Evolutionary conservation across 2,113 vertebrate genomes (phyloP).

Genomic region (Solenodon paradoxus): DNA sequence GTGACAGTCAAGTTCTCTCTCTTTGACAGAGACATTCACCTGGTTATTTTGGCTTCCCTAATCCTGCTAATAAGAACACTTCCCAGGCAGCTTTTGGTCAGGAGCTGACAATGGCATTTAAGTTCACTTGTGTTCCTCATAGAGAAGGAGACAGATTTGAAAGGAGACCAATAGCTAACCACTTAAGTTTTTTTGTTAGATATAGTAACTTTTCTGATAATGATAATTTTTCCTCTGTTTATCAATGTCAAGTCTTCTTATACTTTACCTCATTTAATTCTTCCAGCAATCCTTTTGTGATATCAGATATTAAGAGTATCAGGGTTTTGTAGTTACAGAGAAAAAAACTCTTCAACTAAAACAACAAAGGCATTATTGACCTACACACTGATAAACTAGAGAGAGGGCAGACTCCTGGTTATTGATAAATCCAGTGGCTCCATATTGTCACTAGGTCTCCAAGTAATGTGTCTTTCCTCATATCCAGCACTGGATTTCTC

Average conservation of each 20-base stretch:
- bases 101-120: background rate
- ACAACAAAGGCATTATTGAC: background rate
- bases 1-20: background rate
- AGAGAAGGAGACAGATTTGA: background rate
- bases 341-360: background rate
- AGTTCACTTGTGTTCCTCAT: background rate
- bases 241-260: background rate
- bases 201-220: background rate
- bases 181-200: background rate
- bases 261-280: background rate
- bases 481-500: background rate
- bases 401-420: background rate
- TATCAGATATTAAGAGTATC: background rate
- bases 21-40: background rate
- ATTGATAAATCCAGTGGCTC: background rate
- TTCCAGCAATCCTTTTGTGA: background rate
- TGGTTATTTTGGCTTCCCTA: conserved; percentile 17
- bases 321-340: background rate
- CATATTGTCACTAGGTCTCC: background rate
- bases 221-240: background rate
- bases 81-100: background rate
- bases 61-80: background rate
- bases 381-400: background rate
- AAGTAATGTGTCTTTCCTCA: background rate
- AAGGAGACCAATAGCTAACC: background rate